Evolutionary conservation across 2,888 invertebrate species (phyloP).

Genomic region (Zygothrica quintamaculata): DNA sequence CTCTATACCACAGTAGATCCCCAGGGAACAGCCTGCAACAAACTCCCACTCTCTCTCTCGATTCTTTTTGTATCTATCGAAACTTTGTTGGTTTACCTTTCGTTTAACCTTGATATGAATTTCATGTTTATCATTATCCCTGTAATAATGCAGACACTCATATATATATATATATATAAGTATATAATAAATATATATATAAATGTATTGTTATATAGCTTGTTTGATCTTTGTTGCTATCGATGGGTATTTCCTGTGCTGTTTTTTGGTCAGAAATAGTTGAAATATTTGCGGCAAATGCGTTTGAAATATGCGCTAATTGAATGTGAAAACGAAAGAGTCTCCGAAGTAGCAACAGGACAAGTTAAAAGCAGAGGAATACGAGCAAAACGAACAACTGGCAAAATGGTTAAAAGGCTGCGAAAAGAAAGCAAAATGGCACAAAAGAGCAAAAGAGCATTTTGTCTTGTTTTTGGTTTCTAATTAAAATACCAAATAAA

Average conservation of each 20-base stretch:
- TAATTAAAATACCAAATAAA: conserved; percentile 75
- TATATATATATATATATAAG: too few species aligned
- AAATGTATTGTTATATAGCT: background rate
- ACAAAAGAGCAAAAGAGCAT: conserved; percentile 61
- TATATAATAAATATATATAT: background rate
- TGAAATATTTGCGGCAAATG: conserved; percentile 54
- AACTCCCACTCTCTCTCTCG: background rate
- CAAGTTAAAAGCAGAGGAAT: conserved; percentile 10
- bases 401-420: conserved; percentile 15
- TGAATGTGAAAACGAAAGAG: conserved; percentile 73
- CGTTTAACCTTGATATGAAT: conserved; percentile 8
- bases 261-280: conserved; percentile 34
- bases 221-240: conserved; percentile 21
- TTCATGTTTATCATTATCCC: background rate
- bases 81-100: conserved; percentile 8
- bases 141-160: background rate
- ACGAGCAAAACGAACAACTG: conserved; percentile 13
- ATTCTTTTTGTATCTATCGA: conserved; percentile 19
- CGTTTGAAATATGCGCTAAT: conserved; percentile 75
- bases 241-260: conserved; percentile 59
- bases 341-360: conserved; percentile 32
- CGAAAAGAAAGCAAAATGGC: conserved; percentile 58
- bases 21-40: too few species aligned
- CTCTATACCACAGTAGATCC: too few species aligned
- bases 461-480: conserved; percentile 75